Evolutionary conservation across 2,113 vertebrate genomes (phyloP).

Genomic region (Quiscalus mexicanus): DNA sequence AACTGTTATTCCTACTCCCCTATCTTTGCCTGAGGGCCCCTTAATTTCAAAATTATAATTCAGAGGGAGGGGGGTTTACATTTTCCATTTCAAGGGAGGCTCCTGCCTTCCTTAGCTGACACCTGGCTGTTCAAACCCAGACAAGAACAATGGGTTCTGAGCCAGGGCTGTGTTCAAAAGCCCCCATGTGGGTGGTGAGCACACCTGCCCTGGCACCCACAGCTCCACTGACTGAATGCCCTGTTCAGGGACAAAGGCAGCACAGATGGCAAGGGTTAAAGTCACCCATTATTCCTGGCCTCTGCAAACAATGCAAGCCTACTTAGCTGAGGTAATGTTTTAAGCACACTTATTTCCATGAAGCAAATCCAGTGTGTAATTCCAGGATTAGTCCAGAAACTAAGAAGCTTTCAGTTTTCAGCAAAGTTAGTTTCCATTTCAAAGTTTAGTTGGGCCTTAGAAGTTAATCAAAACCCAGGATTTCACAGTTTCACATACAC

Average conservation of each 20-base stretch:
- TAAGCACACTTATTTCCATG: constrained; percentile 26
- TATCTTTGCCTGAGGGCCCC: too few relatives aligned
- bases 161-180: fast-evolving
- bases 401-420: constrained; percentile 43
- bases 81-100: neutral
- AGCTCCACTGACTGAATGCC: neutral
- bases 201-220: fast-evolving
- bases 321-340: constrained; percentile 16
- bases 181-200: fast-evolving
- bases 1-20: neutral
- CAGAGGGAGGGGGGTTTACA: neutral
- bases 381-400: constrained; percentile 48
- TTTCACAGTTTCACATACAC: neutral
- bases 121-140: neutral
- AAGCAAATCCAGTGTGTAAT: constrained; percentile 57
- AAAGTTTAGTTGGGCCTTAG: constrained; percentile 34
- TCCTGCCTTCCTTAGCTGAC: neutral
- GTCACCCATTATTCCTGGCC: neutral
- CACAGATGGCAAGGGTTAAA: neutral
- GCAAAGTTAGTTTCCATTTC: constrained; percentile 51
- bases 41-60: neutral
- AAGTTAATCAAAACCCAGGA: neutral
- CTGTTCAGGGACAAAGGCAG: neutral
- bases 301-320: neutral
- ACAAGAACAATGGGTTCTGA: fast-evolving